Percentiles rank a stretch among this genome's conserved stretches.
Conservation (phyloP, 2,113 vertebrate species). For the Labeo catla region DNA sequence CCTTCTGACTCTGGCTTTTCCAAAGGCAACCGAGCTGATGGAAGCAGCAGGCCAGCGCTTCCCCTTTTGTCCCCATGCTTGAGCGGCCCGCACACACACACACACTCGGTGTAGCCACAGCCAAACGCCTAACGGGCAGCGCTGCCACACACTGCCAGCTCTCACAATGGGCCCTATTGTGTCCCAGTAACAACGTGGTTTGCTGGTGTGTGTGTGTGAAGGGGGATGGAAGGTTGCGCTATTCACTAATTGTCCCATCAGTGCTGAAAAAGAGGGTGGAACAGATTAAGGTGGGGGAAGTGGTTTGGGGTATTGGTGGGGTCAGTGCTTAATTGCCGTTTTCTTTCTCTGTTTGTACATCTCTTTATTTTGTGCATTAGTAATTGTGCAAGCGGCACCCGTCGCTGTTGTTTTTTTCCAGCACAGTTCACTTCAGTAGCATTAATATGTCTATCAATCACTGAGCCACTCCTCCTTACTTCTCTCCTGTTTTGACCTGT, state of each 20-base stretch:
- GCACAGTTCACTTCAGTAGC: slow-evolving; percentile 19
- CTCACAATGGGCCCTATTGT: slow-evolving; percentile 93
- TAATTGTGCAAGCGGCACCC: neutral
- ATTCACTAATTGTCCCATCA: slow-evolving; percentile 83
- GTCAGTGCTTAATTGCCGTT: slow-evolving; percentile 72
- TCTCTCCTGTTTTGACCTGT: slow-evolving; percentile 27
- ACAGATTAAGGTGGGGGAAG: slow-evolving; percentile 67
- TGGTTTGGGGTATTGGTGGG: slow-evolving; percentile 62
- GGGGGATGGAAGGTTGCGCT: slow-evolving; percentile 65
- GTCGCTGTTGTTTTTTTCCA: neutral
- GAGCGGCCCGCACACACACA: slow-evolving; percentile 51
- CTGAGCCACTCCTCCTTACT: slow-evolving; percentile 12
- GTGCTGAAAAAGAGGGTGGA: slow-evolving; percentile 70
- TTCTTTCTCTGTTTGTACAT: slow-evolving; percentile 25
- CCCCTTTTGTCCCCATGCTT: slow-evolving; percentile 83
- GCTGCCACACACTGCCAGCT: slow-evolving; percentile 78
- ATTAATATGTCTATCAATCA: slow-evolving; percentile 32
- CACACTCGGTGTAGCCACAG: slow-evolving; percentile 58
- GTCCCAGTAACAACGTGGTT: slow-evolving; percentile 83
- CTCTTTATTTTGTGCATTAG: slow-evolving; percentile 22
- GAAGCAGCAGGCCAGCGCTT: slow-evolving; percentile 87
- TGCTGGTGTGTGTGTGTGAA: slow-evolving; percentile 71
- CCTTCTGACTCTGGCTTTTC: slow-evolving; percentile 86
- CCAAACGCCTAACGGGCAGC: slow-evolving; percentile 75
- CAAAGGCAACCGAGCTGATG: slow-evolving; percentile 83